Conservation (phyloP, 30 jellyfish, hydroid and myxozoan genomes). For the Aurelia coerulea region DNA sequence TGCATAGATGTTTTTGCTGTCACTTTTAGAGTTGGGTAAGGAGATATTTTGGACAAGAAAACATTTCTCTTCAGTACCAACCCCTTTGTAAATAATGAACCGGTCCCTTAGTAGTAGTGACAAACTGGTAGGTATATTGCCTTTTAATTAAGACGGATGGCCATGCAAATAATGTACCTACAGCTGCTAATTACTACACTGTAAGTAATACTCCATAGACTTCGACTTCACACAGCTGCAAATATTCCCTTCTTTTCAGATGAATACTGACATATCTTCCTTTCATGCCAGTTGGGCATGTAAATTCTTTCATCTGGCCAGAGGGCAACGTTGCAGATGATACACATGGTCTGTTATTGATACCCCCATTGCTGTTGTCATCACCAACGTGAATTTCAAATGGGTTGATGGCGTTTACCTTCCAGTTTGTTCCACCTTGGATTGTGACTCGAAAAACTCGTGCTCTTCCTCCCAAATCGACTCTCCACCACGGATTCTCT, state of each 20-base stretch:
- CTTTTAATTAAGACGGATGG: no score
- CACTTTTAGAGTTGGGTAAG: no score
- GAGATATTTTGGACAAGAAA: no score
- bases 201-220: neutral
- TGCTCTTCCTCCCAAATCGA: neutral
- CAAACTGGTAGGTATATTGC: no score
- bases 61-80: no score
- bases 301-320: neutral
- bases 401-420: neutral
- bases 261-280: slow-evolving; percentile 4
- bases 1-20: no score
- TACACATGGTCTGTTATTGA: neutral
- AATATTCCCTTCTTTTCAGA: neutral
- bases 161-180: no score
- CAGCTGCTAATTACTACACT: no score
- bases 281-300: neutral
- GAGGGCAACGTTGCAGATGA: neutral
- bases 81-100: no score
- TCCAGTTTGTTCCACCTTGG: neutral
- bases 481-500: neutral
- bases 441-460: neutral
- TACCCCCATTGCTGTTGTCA: neutral
- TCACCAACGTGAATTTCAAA: neutral
- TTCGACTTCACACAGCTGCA: neutral
- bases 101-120: no score